Percentiles rank a stretch among this genome's conserved stretches.
These are phyloP conservation scores for Drosophila planitibia DNA, from an alignment of 2,888 invertebrate genomes.

Conservation along the genomic window DNA sequence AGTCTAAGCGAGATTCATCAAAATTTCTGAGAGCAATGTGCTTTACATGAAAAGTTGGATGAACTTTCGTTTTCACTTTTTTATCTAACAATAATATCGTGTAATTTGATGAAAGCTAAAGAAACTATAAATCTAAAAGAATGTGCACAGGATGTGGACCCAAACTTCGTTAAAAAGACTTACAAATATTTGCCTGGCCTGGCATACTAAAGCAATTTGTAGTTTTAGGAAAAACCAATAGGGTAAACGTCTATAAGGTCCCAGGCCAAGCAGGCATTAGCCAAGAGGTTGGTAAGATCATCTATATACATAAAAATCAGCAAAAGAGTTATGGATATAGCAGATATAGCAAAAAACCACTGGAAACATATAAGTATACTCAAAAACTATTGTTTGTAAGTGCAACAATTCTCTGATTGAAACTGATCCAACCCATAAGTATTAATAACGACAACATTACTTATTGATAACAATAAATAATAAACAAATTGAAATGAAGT, in stretches of 20 bases:
- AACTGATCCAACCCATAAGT: not conserved
- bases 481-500: not conserved
- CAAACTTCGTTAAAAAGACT: not conserved
- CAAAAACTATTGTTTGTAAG: not conserved
- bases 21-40: not conserved
- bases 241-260: not conserved
- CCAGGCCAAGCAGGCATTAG: not conserved
- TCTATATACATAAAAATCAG: not conserved
- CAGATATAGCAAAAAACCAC: not conserved
- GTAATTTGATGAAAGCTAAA: not conserved
- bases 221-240: not conserved
- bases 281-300: not conserved
- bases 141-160: no score
- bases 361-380: not conserved
- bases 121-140: not conserved
- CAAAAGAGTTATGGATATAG: not conserved
- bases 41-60: not conserved
- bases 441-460: not conserved
- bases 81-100: not conserved
- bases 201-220: no score
- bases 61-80: not conserved
- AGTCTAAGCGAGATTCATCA: not conserved
- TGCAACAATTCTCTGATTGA: not conserved
- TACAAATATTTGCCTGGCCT: not conserved
- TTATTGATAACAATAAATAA: not conserved